Evolutionary conservation across 2,797 vertebrate genomes (phyloP).

Genomic region (Melanotaenia pygmaea): DNA sequence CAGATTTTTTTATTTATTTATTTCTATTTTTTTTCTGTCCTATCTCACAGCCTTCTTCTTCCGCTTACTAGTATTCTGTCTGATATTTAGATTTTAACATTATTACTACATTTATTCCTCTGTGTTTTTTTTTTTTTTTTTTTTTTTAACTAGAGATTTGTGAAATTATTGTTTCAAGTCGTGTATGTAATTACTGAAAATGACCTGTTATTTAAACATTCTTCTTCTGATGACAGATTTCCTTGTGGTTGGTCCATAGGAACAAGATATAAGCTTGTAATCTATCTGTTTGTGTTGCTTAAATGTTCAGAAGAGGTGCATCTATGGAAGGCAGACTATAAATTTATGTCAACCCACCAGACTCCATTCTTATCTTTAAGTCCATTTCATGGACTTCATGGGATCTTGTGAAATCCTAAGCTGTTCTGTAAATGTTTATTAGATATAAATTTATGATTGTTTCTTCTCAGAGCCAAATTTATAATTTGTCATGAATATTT

Average conservation of each 20-base stretch:
- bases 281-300: too few species aligned
- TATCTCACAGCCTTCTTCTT: neutral
- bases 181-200: neutral
- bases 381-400: too few species aligned
- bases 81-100: neutral
- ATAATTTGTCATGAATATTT: neutral
- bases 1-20: slow-evolving; percentile 14
- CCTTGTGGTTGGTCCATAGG: neutral
- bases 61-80: neutral
- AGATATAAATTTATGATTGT: neutral
- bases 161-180: too few species aligned
- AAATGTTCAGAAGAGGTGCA: too few species aligned
- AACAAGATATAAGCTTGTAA: too few species aligned
- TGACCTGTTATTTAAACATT: neutral
- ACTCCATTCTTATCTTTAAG: neutral
- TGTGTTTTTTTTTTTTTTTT: neutral
- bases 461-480: neutral
- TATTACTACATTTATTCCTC: neutral
- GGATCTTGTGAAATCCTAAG: too few species aligned
- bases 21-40: slow-evolving; percentile 18
- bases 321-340: too few species aligned
- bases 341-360: too few species aligned
- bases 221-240: neutral
- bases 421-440: neutral
- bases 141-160: neutral